Evolutionary conservation across 2,888 invertebrate species (phyloP), one percentile per base, ranked within the genome.

Genomic region (Erebia aethiops): DNA sequence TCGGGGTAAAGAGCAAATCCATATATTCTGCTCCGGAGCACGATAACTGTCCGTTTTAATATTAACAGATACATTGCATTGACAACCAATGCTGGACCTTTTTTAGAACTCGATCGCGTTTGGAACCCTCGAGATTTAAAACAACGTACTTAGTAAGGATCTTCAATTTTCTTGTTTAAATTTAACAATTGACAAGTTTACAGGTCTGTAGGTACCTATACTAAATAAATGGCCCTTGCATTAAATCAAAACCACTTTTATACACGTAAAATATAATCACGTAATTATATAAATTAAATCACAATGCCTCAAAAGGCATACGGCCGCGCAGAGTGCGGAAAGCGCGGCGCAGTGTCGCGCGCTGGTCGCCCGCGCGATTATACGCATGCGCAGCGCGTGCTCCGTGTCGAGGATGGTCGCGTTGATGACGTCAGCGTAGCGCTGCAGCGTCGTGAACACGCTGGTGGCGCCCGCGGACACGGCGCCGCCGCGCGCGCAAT

Each of bases 381-480:
- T 46, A 73, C 75, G 77, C 87, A 86, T 85, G 69, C 80, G 80
- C 77, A 82, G 74, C 73, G 76, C 79, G n/a, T 72, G 60, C 57
- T 88, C 87, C 52, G 84, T 74, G 76, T 84, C 81, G 65, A 58
- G 49, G 49, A 91, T 82, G 69, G 91, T 91, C 51, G 82, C 81
- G 81, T 88, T 86, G 58, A 92, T 72, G 62, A 91, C 75, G 58
- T 78, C 80, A 13, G 80, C 83, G 83, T 91, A 91, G 57, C 77
- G 80, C 72, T 79, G 79, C 72, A 91, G 81, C 75, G 83, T 71
- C 46, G 92, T 91, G 82, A 92, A 86, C 76, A 92, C 92, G 82
- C 89, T 89, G 70, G 85, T 82, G 73, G 84, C 84, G 71, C 77
- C 78, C 56, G 71, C 74, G 10, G 76, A 69, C 41, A 79, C 79